These are phyloP conservation scores for Pseudochirops cupreus DNA, from an alignment of 2,797 vertebrate species.

Conservation along the genomic window DNA sequence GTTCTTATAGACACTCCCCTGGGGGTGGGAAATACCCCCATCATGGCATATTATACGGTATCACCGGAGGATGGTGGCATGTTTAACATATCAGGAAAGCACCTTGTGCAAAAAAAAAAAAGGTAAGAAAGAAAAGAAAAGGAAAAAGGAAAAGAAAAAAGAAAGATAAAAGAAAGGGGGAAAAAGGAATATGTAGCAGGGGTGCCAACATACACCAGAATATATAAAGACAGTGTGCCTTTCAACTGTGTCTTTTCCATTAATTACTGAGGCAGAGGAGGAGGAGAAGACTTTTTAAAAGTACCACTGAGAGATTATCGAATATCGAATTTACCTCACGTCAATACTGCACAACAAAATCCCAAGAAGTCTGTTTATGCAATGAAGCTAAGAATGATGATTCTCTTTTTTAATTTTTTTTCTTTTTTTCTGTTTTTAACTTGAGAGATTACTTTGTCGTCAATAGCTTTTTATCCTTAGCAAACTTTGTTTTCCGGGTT, in stretches of 20 bases:
- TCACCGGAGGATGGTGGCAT: slow-evolving; percentile 92
- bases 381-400: slow-evolving; percentile 93
- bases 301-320: slow-evolving; percentile 96
- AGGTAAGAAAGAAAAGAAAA: slow-evolving; percentile 41
- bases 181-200: slow-evolving; percentile 89
- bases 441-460: slow-evolving; percentile 85
- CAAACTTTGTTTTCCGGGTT: slow-evolving; percentile 94
- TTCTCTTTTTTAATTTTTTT: slow-evolving; percentile 80
- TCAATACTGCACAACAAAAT: slow-evolving; percentile 99
- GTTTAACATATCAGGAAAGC: slow-evolving; percentile 95
- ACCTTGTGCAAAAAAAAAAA: slow-evolving; percentile 90
- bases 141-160: background rate
- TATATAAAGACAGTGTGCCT: slow-evolving; percentile 88
- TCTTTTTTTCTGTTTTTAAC: slow-evolving; percentile 80
- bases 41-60: slow-evolving; percentile 90
- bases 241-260: slow-evolving; percentile 91
- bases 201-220: slow-evolving; percentile 92
- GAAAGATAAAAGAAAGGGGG: slow-evolving; percentile 76
- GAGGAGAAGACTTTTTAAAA: slow-evolving; percentile 91
- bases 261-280: slow-evolving; percentile 95
- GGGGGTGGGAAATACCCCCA: slow-evolving; percentile 85
- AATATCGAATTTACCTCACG: slow-evolving; percentile 97
- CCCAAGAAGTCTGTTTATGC: slow-evolving; percentile 96
- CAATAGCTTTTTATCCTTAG: slow-evolving; percentile 95
- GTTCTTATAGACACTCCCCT: slow-evolving; percentile 91